These are phyloP conservation scores for Drosophila incognita DNA, from an alignment of 2,888 invertebrate genomes.

Conservation along the genomic window DNA sequence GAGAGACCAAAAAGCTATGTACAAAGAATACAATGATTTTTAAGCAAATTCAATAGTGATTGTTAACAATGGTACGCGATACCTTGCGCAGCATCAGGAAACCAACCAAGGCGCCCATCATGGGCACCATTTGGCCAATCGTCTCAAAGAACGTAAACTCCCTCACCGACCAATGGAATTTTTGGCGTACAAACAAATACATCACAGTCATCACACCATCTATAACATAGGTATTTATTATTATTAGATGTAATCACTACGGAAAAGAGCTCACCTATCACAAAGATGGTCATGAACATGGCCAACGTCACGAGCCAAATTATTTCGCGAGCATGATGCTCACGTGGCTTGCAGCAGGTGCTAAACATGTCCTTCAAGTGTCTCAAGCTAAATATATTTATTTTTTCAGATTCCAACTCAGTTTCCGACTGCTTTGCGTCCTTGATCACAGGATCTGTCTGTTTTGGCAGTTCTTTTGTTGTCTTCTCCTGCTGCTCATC, in stretches of 20 bases:
- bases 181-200: constrained; percentile 88
- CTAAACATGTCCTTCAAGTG: constrained; percentile 82
- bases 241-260: neutral
- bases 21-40: neutral
- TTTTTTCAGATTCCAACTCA: constrained; percentile 4
- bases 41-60: neutral
- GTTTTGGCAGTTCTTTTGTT: neutral
- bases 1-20: constrained; percentile 76
- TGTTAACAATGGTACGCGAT: neutral
- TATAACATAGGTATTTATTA: constrained; percentile 23
- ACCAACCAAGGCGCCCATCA: constrained; percentile 87
- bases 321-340: constrained; percentile 78
- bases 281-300: constrained; percentile 80
- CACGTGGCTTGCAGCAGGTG: constrained; percentile 81
- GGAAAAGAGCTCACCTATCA: constrained; percentile 66
- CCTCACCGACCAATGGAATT: constrained; percentile 89
- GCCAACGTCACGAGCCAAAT: constrained; percentile 82
- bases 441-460: neutral
- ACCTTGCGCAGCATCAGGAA: constrained; percentile 87
- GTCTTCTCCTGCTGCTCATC: neutral
- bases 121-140: constrained; percentile 86
- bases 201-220: constrained; percentile 85
- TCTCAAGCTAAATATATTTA: constrained; percentile 64
- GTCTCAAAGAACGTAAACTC: constrained; percentile 88
- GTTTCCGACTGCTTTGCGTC: neutral